These are phyloP conservation scores for Bubo bubo DNA, from an alignment of 2,113 vertebrate species.

Conservation along the genomic window DNA sequence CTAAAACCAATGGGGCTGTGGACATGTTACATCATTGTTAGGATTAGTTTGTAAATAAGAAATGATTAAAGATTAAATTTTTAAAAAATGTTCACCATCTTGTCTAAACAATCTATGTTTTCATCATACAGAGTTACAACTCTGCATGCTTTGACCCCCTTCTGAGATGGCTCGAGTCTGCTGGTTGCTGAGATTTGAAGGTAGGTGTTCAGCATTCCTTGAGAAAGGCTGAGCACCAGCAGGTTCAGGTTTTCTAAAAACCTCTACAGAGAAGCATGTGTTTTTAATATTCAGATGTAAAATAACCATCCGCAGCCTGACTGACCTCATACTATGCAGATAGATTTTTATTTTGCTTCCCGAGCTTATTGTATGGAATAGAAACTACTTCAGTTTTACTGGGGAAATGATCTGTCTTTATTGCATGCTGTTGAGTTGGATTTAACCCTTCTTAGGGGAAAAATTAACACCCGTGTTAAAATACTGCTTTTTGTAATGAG, in stretches of 20 bases:
- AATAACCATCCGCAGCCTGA: background rate
- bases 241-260: background rate
- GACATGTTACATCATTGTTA: background rate
- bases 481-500: background rate
- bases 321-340: background rate
- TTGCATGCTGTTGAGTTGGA: background rate
- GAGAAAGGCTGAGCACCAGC: background rate
- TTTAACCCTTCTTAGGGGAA: background rate
- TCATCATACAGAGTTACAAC: background rate
- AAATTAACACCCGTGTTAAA: background rate
- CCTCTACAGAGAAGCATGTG: background rate
- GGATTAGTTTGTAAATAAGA: slow-evolving; percentile 22
- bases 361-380: background rate
- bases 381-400: background rate
- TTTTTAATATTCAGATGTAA: slow-evolving; percentile 5
- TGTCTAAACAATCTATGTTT: background rate
- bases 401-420: background rate
- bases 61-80: background rate
- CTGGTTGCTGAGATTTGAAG: background rate
- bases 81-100: background rate
- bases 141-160: background rate
- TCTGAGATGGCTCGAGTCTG: background rate
- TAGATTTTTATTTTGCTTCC: slow-evolving; percentile 22
- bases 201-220: background rate
- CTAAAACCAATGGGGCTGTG: background rate